A percentile compares a stretch with the other conserved stretches of the same genome.
These are phyloP conservation scores for Trididemnum nubilum DNA, from an alignment of 23 tunicate genomes.

Conservation along the genomic window DNA sequence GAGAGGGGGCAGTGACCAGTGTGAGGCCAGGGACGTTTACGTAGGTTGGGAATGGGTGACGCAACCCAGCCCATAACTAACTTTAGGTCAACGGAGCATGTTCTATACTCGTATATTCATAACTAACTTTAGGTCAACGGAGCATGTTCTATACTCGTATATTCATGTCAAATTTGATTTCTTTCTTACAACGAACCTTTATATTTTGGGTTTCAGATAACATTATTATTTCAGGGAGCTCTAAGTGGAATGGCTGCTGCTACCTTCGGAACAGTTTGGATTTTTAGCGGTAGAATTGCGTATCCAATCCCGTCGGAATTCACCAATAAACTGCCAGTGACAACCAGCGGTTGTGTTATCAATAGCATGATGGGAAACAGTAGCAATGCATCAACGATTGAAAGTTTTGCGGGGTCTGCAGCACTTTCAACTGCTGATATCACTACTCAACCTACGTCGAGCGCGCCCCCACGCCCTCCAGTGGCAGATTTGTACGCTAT, in stretches of 20 bases:
- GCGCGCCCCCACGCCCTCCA: slow-evolving; percentile 37
- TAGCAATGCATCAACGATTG: background rate
- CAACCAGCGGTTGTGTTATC: slow-evolving; percentile 7
- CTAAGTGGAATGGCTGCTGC: slow-evolving; percentile 23
- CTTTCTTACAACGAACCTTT: no score
- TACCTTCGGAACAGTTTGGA: slow-evolving; percentile 26
- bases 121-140: no score
- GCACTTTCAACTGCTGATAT: slow-evolving; percentile 14
- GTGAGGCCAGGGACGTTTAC: no score
- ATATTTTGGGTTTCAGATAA: no score
- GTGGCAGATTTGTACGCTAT: slow-evolving; percentile 74
- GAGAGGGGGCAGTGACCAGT: no score
- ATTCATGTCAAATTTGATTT: no score
- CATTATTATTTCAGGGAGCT: slow-evolving; percentile 40
- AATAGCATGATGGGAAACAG: background rate
- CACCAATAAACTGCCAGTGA: background rate
- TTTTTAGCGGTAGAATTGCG: slow-evolving; percentile 26
- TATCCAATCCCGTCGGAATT: slow-evolving; percentile 43
- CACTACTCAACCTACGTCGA: background rate
- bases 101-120: no score
- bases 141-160: no score
- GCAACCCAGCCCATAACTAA: no score
- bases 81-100: no score
- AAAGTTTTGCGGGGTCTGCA: background rate
- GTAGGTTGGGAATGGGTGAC: no score